phyloP scores from a whole-genome alignment of 2,113 vertebrate genomes.

The Grus americana region DNA sequence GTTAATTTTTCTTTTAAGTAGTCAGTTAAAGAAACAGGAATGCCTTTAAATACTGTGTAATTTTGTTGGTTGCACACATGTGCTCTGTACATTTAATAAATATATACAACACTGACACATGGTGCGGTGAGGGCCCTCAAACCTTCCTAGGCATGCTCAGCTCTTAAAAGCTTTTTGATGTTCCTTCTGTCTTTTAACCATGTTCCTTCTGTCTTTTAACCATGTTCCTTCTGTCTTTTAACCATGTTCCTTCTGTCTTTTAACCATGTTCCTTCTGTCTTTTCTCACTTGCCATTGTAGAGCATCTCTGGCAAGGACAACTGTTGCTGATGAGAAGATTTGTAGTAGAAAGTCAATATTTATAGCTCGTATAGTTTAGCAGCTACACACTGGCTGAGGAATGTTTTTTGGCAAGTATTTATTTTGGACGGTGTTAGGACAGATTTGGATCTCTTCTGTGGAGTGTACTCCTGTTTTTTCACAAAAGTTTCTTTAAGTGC shows the following conservation, averaged over 20 bases:
- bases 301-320: background rate
- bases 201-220: no score
- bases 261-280: background rate
- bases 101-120: rapidly evolving
- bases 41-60: background rate
- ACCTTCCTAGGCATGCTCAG: background rate
- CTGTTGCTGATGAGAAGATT: background rate
- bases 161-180: background rate
- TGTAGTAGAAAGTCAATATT: background rate
- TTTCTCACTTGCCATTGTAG: background rate
- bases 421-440: background rate
- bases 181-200: background rate
- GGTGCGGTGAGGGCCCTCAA: background rate
- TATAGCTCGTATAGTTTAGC: background rate
- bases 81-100: background rate
- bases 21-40: background rate
- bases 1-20: background rate
- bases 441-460: background rate
- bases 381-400: background rate
- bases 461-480: background rate
- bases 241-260: background rate
- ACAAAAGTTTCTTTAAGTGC: background rate
- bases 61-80: background rate
- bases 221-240: background rate
- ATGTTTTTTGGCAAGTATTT: background rate